phyloP scores from a whole-genome alignment of 2,797 vertebrate genomes.

The Morelia viridis region DNA sequence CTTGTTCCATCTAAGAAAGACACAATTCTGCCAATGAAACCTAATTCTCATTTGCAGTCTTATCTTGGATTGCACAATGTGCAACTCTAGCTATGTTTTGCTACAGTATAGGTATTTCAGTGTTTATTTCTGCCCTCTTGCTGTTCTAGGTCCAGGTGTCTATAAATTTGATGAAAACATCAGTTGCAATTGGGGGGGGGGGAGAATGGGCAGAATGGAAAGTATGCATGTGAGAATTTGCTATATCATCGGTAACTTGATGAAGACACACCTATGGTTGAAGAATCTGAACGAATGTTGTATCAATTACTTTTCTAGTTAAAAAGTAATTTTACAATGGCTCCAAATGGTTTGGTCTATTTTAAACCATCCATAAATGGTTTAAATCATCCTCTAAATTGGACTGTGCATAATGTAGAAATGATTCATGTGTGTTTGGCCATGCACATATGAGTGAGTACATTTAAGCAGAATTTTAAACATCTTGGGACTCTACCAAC shows the following conservation, averaged over 20 bases:
- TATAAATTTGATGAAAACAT: background rate
- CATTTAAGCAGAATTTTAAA: background rate
- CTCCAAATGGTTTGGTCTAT: background rate
- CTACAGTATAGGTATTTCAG: fast-evolving
- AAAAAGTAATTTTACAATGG: background rate
- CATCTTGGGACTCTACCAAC: background rate
- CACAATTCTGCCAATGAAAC: background rate
- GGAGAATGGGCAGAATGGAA: background rate
- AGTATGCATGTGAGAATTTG: background rate
- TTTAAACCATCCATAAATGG: background rate
- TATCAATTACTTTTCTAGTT: background rate
- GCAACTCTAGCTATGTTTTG: background rate
- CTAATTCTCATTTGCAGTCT: background rate
- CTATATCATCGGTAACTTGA: background rate
- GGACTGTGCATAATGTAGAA: background rate
- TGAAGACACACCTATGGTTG: background rate
- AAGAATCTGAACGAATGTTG: background rate
- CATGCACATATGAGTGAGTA: background rate
- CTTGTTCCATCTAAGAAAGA: background rate
- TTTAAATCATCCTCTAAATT: background rate
- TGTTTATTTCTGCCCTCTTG: background rate
- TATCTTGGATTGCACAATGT: background rate
- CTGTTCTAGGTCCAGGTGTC: background rate
- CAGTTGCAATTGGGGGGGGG: background rate
- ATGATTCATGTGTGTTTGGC: background rate